Conservation (phyloP, 2,797 vertebrate species). For the Botia almorhae region DNA sequence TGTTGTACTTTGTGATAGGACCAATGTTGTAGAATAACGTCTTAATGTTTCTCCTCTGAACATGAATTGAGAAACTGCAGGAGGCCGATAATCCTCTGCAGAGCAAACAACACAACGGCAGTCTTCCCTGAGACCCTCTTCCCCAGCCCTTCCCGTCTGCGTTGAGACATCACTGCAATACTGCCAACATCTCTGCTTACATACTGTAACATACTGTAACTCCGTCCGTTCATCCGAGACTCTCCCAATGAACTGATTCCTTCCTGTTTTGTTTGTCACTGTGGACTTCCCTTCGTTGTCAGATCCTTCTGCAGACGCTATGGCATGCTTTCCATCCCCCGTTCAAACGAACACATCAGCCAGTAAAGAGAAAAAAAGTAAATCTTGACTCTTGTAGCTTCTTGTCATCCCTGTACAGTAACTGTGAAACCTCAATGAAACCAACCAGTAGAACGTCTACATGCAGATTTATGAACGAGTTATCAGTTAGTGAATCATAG, state of each 20-base stretch:
- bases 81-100: slow-evolving; percentile 62
- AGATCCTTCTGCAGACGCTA: slow-evolving; percentile 75
- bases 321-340: slow-evolving; percentile 73
- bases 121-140: slow-evolving; percentile 77
- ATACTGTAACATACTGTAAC: slow-evolving; percentile 39
- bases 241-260: slow-evolving; percentile 66
- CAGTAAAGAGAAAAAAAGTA: slow-evolving; percentile 65
- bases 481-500: slow-evolving; percentile 70
- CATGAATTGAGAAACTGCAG: slow-evolving; percentile 55
- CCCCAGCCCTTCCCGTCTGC: slow-evolving; percentile 43
- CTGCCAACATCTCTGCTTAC: slow-evolving; percentile 70
- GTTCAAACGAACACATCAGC: slow-evolving; percentile 66
- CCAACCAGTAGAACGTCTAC: slow-evolving; percentile 65
- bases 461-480: slow-evolving; percentile 69
- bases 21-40: slow-evolving; percentile 59
- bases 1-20: slow-evolving; percentile 64
- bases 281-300: slow-evolving; percentile 69
- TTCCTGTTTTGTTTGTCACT: slow-evolving; percentile 64
- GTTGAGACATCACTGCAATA: slow-evolving; percentile 67
- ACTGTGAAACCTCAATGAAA: slow-evolving; percentile 65
- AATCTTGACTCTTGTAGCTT: slow-evolving; percentile 63
- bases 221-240: slow-evolving; percentile 53
- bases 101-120: slow-evolving; percentile 79
- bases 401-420: slow-evolving; percentile 68
- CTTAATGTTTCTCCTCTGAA: slow-evolving; percentile 56